phyloP scores from a whole-genome alignment of 1,140 invertebrate species.

The Bombus sibiricus region DNA sequence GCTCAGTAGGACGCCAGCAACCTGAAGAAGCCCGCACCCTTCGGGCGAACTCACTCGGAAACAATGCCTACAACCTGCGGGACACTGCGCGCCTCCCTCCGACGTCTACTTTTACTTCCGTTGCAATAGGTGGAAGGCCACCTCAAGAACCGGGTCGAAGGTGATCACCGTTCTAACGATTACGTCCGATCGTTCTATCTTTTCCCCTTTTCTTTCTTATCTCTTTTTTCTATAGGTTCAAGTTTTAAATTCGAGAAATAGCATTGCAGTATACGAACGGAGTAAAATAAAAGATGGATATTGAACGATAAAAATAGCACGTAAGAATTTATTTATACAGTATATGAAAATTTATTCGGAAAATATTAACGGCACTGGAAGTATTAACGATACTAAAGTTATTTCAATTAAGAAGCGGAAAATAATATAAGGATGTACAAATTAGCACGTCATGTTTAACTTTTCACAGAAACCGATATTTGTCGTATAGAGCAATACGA shows the following conservation, averaged over 20 bases:
- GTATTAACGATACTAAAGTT: no score
- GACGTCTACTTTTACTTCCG: constrained; percentile 63
- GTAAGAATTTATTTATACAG: neutral
- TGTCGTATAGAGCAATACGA: neutral
- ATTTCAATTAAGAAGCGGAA: neutral
- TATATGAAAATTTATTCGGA: neutral
- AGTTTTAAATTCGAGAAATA: no score
- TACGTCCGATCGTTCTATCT: neutral
- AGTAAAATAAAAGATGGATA: neutral
- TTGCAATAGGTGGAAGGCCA: constrained; percentile 36
- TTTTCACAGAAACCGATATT: neutral
- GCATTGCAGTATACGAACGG: no score
- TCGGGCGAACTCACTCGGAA: constrained; percentile 73
- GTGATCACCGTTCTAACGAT: constrained; percentile 19
- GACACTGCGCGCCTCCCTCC: constrained; percentile 61
- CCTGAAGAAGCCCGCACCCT: constrained; percentile 81
- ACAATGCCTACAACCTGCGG: constrained; percentile 74
- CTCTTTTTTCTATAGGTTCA: no score
- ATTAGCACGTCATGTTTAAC: no score
- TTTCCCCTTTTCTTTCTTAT: neutral
- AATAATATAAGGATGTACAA: neutral
- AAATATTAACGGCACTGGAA: neutral
- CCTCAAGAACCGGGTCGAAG: constrained; percentile 35
- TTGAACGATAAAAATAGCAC: neutral
- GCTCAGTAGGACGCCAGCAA: constrained; percentile 80